These are phyloP conservation scores for Anseranas semipalmata DNA, from an alignment of 2,113 vertebrate species.

Conservation along the genomic window DNA sequence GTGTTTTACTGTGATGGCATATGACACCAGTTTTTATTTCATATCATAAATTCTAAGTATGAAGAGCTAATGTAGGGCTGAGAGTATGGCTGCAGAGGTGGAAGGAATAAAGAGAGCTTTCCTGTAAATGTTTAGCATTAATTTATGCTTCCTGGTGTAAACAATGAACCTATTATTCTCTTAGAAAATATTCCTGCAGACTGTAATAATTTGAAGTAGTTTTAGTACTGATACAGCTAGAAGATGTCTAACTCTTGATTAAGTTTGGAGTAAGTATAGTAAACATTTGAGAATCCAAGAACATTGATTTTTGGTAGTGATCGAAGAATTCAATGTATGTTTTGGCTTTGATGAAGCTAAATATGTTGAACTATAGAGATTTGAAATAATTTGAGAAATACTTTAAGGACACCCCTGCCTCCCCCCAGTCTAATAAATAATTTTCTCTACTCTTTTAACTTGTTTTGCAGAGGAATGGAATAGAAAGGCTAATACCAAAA, in stretches of 20 bases:
- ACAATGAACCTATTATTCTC: not conserved
- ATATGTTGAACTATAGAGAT: constrained; percentile 1
- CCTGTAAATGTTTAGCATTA: not conserved
- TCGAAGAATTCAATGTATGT: not conserved
- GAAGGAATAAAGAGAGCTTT: not conserved
- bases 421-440: constrained; percentile 6
- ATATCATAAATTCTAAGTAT: not conserved
- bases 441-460: not conserved
- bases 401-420: not conserved
- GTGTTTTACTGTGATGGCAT: not conserved
- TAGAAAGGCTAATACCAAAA: not conserved
- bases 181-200: not conserved
- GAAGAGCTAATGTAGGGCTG: not conserved
- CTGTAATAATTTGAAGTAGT: not conserved
- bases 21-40: not conserved
- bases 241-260: not conserved
- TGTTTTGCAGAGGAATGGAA: not conserved
- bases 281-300: constrained; percentile 9
- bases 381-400: constrained; percentile 40
- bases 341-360: constrained; percentile 35
- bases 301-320: constrained; percentile 3
- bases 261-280: not conserved
- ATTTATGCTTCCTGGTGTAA: not conserved
- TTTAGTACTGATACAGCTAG: not conserved
- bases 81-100: not conserved